A percentile compares a stretch with the other conserved stretches of the same genome.
Conservation (phyloP, 1,140 invertebrate species). For the Diplogasteroides magnus region DNA sequence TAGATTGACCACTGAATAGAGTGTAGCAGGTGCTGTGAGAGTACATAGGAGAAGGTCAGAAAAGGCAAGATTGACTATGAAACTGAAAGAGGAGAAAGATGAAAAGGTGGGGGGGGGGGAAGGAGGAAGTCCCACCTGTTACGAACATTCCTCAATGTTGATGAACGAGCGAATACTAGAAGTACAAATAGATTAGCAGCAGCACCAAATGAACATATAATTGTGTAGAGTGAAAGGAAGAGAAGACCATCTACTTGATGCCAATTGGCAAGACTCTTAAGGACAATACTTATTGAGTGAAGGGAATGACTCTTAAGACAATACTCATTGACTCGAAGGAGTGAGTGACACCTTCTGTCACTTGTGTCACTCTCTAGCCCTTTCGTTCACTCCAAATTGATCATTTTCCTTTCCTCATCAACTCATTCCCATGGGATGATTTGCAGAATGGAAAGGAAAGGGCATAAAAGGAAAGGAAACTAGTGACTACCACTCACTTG, state of each 20-base stretch:
- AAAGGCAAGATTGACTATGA: constrained; percentile 53
- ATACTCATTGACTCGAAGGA: too few relatives aligned
- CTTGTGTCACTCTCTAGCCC: too few relatives aligned
- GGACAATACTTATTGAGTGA: too few relatives aligned
- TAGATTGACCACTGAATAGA: constrained; percentile 50
- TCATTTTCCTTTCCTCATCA: too few relatives aligned
- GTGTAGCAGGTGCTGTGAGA: constrained; percentile 49
- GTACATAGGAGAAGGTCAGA: constrained; percentile 51
- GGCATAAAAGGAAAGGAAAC: too few relatives aligned
- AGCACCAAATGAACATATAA: constrained; percentile 49
- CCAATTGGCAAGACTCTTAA: too few relatives aligned
- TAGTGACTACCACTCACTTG: too few relatives aligned
- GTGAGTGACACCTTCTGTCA: too few relatives aligned
- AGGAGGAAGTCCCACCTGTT: constrained; percentile 35
- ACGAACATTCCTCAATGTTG: constrained; percentile 49
- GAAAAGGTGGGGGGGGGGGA: neutral
- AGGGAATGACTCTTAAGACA: too few relatives aligned
- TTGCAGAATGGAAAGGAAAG: too few relatives aligned
- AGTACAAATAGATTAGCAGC: constrained; percentile 53
- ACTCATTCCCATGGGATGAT: too few relatives aligned
- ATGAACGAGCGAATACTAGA: constrained; percentile 40
- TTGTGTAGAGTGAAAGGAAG: constrained; percentile 45
- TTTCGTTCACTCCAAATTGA: too few relatives aligned
- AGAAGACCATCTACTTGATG: constrained; percentile 36
- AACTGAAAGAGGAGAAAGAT: constrained; percentile 25